Evolutionary conservation across 2,113 vertebrate genomes (phyloP).

Genomic region (Brienomyrus longianalis): DNA sequence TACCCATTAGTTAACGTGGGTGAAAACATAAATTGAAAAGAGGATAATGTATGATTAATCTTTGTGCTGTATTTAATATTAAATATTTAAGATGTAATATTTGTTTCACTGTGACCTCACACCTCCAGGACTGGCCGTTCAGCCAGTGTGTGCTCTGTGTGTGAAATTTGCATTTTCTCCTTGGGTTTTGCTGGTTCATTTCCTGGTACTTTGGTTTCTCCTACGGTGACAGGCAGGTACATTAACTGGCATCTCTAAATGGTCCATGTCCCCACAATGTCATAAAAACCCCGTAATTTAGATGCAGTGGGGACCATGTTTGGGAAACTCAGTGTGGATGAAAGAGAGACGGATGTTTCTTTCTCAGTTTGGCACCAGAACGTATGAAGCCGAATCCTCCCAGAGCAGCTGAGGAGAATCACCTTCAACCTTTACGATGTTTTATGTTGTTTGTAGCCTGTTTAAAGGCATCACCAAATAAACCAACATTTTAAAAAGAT

Average conservation of each 20-base stretch:
- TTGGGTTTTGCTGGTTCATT: not conserved
- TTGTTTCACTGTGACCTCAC: not conserved
- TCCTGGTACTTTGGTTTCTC: not conserved
- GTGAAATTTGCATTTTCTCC: not conserved
- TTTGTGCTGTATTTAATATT: not conserved
- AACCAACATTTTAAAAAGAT: not conserved
- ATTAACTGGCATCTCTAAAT: not conserved
- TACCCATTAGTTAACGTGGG: not conserved
- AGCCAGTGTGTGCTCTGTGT: not conserved
- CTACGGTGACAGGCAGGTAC: not conserved
- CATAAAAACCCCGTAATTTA: not conserved
- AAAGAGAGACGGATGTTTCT: not conserved
- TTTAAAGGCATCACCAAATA: not conserved
- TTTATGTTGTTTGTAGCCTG: not conserved
- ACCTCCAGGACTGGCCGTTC: not conserved
- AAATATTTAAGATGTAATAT: not conserved
- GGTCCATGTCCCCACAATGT: not conserved
- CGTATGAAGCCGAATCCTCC: not conserved
- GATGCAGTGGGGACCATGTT: no score
- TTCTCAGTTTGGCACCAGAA: not conserved
- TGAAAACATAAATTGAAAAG: not conserved
- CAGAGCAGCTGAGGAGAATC: not conserved
- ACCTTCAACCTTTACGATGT: not conserved
- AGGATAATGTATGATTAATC: not conserved
- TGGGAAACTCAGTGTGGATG: not conserved